Percentiles rank a stretch among this genome's conserved stretches.
Evolutionary conservation across 1,140 invertebrate species (phyloP).

Genomic region (Saxidomus purpurata): DNA sequence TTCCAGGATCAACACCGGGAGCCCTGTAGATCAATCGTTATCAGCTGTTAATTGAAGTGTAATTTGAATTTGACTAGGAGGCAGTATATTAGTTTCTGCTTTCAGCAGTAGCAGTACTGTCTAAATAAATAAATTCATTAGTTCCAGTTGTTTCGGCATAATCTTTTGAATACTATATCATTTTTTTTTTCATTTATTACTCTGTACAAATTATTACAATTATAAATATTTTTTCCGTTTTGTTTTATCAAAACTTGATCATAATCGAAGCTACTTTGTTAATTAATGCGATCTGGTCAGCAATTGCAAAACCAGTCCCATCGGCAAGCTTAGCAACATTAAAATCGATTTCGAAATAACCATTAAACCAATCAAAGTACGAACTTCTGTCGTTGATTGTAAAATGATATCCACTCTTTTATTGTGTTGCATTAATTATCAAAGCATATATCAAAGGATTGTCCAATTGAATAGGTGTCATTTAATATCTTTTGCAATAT

Average conservation of each 20-base stretch:
- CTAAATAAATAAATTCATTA: not conserved
- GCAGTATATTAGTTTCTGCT: slow-evolving; percentile 1
- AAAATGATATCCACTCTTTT: not conserved
- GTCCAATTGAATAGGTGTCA: not conserved
- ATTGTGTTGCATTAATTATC: not conserved
- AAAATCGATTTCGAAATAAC: not conserved
- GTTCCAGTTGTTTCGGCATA: not conserved
- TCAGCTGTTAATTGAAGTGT: not conserved
- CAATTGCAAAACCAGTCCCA: not conserved
- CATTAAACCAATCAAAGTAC: not conserved
- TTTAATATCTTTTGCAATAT: not conserved
- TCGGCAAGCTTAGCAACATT: not conserved
- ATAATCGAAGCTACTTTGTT: not conserved
- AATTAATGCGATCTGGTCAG: not conserved
- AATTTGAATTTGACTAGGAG: not conserved
- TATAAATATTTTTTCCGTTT: not conserved
- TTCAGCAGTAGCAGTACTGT: not conserved
- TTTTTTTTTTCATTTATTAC: not conserved
- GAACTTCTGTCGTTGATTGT: not conserved
- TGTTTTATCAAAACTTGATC: not conserved
- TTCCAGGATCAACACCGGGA: not conserved
- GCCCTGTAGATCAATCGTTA: not conserved
- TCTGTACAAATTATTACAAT: not conserved
- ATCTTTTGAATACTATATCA: not conserved
- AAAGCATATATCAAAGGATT: not conserved